phyloP scores from a whole-genome alignment of 2,888 invertebrate genomes.

The Pogonocherus hispidulus region DNA sequence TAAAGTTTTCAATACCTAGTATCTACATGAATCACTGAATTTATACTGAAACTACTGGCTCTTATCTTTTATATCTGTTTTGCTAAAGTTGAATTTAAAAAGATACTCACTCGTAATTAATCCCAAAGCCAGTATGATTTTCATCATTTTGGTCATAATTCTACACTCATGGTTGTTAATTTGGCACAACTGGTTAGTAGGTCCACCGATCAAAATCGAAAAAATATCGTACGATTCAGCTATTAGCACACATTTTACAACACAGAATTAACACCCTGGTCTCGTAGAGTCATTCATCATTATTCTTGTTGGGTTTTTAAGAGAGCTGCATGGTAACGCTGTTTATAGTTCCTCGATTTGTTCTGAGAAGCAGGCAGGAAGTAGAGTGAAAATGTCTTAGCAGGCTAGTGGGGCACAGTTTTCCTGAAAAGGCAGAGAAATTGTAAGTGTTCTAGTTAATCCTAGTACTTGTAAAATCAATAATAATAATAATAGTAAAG shows the following conservation, averaged over 20 bases:
- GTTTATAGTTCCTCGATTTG: conserved; percentile 39
- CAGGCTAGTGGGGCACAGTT: background rate
- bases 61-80: background rate
- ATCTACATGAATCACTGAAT: too few relatives aligned
- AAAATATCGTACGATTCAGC: conserved; percentile 7
- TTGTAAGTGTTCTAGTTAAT: background rate
- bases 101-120: background rate
- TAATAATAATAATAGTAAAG: background rate
- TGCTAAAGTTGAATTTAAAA: background rate
- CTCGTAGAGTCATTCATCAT: conserved; percentile 28
- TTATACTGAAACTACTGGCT: too few relatives aligned
- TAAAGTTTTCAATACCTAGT: too few relatives aligned
- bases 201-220: background rate
- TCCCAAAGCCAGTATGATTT: background rate
- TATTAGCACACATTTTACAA: conserved; percentile 9
- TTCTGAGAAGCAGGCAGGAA: background rate
- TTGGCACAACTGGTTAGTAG: background rate
- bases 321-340: conserved; percentile 37
- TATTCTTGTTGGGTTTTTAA: conserved; percentile 33
- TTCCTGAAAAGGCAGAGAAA: conserved; percentile 16
- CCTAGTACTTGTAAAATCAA: background rate
- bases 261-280: conserved; percentile 11
- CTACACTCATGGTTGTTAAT: background rate
- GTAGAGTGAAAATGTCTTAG: background rate
- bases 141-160: background rate